Conservation (phyloP, 2,797 vertebrate species). For the Coilia nasus region DNA sequence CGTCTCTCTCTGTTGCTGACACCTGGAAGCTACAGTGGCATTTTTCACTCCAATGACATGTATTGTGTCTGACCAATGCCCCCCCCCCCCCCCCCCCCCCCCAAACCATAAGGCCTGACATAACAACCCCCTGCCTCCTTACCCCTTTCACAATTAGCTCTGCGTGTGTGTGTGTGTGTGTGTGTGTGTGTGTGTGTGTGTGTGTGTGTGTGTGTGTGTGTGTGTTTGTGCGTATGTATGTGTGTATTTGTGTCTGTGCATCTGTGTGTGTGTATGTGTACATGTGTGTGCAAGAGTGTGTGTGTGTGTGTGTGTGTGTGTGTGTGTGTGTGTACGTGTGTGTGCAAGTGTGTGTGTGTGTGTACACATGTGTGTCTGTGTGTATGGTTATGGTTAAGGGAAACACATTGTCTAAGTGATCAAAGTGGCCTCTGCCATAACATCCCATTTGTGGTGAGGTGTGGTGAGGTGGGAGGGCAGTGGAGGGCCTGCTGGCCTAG, state of each 20-base stretch:
- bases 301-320: neutral
- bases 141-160: constrained; percentile 11
- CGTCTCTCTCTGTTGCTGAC: neutral
- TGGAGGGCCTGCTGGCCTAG: neutral
- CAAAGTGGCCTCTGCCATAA: neutral
- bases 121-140: neutral
- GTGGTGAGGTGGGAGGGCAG: neutral
- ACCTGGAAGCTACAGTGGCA: constrained; percentile 7
- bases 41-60: neutral
- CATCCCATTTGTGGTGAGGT: constrained; percentile 2
- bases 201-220: constrained; percentile 15
- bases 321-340: neutral
- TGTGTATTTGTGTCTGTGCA: too few relatives aligned
- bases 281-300: too few relatives aligned
- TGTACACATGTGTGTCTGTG: too few relatives aligned
- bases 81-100: neutral
- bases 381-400: neutral
- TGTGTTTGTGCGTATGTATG: neutral
- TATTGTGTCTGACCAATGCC: neutral
- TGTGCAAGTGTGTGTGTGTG: too few relatives aligned
- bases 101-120: constrained; percentile 18
- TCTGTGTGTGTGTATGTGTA: too few relatives aligned
- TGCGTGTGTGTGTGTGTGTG: constrained; percentile 29
- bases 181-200: constrained; percentile 29
- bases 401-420: neutral